Evolutionary conservation across 2,113 vertebrate species (phyloP), one percentile per base, ranked within the genome.

Genomic region (Todiramphus chloris): DNA sequence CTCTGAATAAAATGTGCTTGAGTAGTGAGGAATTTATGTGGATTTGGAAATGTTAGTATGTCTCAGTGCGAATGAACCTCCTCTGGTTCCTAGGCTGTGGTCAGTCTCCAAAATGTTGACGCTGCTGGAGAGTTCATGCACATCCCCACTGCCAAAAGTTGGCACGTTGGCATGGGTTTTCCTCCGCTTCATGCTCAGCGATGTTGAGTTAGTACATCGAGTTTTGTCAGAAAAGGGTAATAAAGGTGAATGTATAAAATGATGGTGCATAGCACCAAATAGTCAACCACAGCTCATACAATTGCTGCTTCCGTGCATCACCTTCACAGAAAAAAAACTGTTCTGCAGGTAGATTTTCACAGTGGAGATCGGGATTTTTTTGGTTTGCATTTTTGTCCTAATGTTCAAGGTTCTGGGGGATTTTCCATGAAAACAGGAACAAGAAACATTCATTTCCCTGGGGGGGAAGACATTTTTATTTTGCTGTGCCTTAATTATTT

Each of bases 101-200:
- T 50, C 37, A 64, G 14, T 39, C 53, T 64, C 50, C 93, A 78
- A 64, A 50, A 7, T 5, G 1, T 13, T 35, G 59, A 15, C 56
- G 11, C 37, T 41, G 19, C n/a, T 0, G 0, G 30, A 35, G 24
- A 17, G 11, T 33, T 14, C 19, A 4, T 0, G 1, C 10, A 6
- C 37, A 56, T 67, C 37, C 37, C 58, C n/a, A 33, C 41, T 5
- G 8, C 66, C 73, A 77, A 70, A 58, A 58, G 20, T 3, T n/a
- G 16, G 17, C 16, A 43, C 6, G 2, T 51, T 67, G 50, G 6
- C 13, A 6, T 19, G 33, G 6, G 4, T 10, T 73, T 70, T 69
- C 15, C 37, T 80, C 37, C 9, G 53, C 37, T 66, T 73, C 28
- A 16, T 28, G 1, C 24, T 56, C 50, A 28, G 3, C 3, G 8